Evolutionary conservation across 1,140 invertebrate genomes (phyloP).

Genomic region (Drosophila rhopaloa): DNA sequence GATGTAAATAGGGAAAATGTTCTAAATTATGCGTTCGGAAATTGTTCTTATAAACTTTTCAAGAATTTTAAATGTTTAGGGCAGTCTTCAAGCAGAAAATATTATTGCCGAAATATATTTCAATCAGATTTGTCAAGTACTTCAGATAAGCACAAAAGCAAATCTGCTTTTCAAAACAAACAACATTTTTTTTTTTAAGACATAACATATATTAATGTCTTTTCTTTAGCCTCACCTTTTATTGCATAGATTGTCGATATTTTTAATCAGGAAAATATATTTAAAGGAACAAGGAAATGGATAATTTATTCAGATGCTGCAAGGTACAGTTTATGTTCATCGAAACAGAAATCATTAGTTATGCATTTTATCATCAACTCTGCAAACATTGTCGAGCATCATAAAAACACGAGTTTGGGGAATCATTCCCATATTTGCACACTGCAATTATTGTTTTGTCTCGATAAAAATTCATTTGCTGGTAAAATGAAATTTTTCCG

Average conservation of each 20-base stretch:
- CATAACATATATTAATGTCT: too few relatives aligned
- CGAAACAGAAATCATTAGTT: background rate
- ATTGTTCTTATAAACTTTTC: slow-evolving; percentile 5
- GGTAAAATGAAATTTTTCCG: slow-evolving; percentile 38
- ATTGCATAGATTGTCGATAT: too few relatives aligned
- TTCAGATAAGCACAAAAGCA: too few relatives aligned
- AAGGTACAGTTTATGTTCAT: background rate
- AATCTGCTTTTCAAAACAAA: too few relatives aligned
- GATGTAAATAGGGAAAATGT: slow-evolving; percentile 35
- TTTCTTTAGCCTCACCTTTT: too few relatives aligned
- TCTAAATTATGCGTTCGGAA: slow-evolving; percentile 13
- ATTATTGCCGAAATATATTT: background rate
- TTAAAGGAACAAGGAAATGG: background rate
- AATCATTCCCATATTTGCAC: slow-evolving; percentile 30
- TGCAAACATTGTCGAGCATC: background rate
- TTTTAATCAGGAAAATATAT: too few relatives aligned
- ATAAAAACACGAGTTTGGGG: slow-evolving; percentile 7
- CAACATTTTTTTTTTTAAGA: too few relatives aligned
- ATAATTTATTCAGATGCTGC: background rate
- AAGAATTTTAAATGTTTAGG: background rate
- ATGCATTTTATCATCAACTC: slow-evolving; percentile 2
- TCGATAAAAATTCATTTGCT: slow-evolving; percentile 48
- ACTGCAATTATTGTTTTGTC: slow-evolving; percentile 42
- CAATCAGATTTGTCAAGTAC: background rate
- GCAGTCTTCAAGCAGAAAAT: too few relatives aligned